Conservation (phyloP, 1,140 invertebrate genomes). For the Medauroidea extradentata region DNA sequence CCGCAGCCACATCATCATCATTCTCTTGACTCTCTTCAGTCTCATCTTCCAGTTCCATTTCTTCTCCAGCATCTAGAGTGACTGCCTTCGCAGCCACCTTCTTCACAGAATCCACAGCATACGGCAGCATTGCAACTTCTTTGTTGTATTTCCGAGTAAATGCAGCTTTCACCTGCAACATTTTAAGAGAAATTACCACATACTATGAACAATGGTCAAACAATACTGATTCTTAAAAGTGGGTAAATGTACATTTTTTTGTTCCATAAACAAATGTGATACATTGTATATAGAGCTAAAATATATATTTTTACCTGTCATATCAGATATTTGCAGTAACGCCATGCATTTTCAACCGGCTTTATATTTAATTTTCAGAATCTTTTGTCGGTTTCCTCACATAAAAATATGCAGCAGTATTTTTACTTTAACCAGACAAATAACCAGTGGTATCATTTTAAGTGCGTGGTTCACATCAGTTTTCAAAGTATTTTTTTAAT, state of each 20-base stretch:
- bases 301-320: no score
- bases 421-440: no score
- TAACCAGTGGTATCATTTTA: no score
- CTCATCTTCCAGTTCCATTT: neutral
- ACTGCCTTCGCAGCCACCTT: constrained; percentile 17
- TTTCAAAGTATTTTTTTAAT: no score
- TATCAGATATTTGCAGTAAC: no score
- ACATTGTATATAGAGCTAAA: no score
- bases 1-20: neutral
- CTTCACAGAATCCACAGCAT: constrained; percentile 38
- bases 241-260: neutral
- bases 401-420: no score
- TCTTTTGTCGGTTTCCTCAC: no score
- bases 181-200: neutral
- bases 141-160: constrained; percentile 60
- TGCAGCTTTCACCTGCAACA: constrained; percentile 52
- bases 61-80: neutral
- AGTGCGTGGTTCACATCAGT: no score
- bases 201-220: neutral
- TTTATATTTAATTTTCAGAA: no score
- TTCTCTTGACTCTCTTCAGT: neutral
- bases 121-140: constrained; percentile 46
- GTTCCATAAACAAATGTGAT: no score
- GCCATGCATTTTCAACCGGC: no score
- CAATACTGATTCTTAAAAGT: neutral